These are phyloP conservation scores for Labeo calbasu DNA, from an alignment of 2,797 vertebrate genomes.

Conservation along the genomic window DNA sequence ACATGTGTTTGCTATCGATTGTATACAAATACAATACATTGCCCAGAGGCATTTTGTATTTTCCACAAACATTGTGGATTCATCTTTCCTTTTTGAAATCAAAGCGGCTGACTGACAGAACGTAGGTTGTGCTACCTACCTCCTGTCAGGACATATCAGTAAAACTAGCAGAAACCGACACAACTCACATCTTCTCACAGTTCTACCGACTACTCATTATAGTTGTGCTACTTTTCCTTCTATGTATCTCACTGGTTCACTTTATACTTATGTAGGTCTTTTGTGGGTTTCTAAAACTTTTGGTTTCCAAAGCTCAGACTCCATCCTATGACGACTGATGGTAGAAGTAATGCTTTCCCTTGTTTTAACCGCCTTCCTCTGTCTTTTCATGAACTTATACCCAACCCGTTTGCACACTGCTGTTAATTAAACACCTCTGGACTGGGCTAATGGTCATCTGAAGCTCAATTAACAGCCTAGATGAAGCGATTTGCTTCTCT, in stretches of 20 bases:
- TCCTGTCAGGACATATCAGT: slow-evolving; percentile 28
- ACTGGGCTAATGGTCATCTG: slow-evolving; percentile 23
- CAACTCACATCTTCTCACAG: slow-evolving; percentile 14
- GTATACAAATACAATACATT: slow-evolving; percentile 41
- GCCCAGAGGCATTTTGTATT: slow-evolving; percentile 36
- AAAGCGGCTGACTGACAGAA: slow-evolving; percentile 29
- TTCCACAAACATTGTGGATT: slow-evolving; percentile 25
- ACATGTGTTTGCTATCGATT: slow-evolving; percentile 20
- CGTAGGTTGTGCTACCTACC: slow-evolving; percentile 31
- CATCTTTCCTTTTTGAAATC: slow-evolving; percentile 23
- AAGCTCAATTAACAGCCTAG: slow-evolving; percentile 28
- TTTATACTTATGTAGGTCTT: neutral
- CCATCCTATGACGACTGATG: neutral
- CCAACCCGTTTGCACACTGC: neutral
- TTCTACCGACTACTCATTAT: neutral
- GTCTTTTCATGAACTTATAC: neutral
- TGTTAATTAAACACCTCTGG: slow-evolving; percentile 19
- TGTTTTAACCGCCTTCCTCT: neutral
- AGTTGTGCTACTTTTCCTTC: neutral
- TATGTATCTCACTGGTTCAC: neutral
- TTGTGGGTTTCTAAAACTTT: neutral
- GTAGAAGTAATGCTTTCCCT: neutral
- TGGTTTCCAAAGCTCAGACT: neutral
- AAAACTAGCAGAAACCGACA: slow-evolving; percentile 10
- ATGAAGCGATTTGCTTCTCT: slow-evolving; percentile 3